Evolutionary conservation across 2,888 invertebrate species (phyloP).

Genomic region (Eilema depressum): DNA sequence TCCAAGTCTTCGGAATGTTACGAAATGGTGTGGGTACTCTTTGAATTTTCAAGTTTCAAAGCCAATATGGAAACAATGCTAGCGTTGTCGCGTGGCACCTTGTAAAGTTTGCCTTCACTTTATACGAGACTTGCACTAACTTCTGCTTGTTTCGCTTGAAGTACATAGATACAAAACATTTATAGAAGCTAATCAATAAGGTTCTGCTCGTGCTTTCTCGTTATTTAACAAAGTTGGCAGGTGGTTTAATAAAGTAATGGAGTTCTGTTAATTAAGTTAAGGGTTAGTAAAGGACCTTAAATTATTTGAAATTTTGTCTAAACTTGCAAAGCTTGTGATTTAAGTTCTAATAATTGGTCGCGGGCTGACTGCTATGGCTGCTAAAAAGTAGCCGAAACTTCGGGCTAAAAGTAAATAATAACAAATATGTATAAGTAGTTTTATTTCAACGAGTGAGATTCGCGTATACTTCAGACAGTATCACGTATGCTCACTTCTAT

Average conservation of each 20-base stretch:
- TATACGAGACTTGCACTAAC: slow-evolving; percentile 58
- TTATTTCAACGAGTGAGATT: too few relatives aligned
- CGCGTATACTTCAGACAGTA: too few relatives aligned
- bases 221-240: slow-evolving; percentile 15
- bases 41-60: slow-evolving; percentile 72
- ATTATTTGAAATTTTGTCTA: neutral
- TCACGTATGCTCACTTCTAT: too few relatives aligned
- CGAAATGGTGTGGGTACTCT: slow-evolving; percentile 60
- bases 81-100: slow-evolving; percentile 66
- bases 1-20: slow-evolving; percentile 53
- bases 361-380: too few relatives aligned
- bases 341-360: too few relatives aligned
- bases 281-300: neutral
- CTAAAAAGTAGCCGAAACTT: too few relatives aligned
- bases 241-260: neutral
- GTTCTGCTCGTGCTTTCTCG: slow-evolving; percentile 35
- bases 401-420: too few relatives aligned
- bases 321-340: neutral
- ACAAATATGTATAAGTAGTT: too few relatives aligned
- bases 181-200: slow-evolving; percentile 60
- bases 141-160: slow-evolving; percentile 58
- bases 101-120: slow-evolving; percentile 69
- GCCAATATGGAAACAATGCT: slow-evolving; percentile 77
- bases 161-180: slow-evolving; percentile 55
- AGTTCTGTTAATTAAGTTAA: neutral